These are phyloP conservation scores for Diuraphis noxia DNA, from an alignment of 1,140 invertebrate genomes.

Conservation along the genomic window DNA sequence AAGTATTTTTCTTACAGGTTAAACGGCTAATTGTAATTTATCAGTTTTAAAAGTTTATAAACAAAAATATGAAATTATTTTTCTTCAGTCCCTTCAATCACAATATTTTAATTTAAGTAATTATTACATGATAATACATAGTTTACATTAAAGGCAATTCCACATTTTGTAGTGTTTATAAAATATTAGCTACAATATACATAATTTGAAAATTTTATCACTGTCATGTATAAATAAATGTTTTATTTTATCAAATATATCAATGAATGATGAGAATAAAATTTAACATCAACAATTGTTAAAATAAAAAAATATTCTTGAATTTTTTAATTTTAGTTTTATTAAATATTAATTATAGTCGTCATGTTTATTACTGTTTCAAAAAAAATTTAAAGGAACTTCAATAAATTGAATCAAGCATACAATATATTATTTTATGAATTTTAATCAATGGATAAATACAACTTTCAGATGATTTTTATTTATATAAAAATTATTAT, in stretches of 20 bases:
- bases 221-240: neutral
- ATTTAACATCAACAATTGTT: neutral
- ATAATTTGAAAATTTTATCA: too few species aligned
- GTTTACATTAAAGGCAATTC: neutral
- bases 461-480: too few species aligned
- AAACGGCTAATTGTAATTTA: neutral
- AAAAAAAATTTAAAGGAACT: neutral
- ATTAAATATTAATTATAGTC: too few species aligned
- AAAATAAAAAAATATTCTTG: too few species aligned
- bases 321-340: too few species aligned
- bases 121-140: neutral
- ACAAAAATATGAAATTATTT: neutral
- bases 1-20: neutral
- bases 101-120: neutral
- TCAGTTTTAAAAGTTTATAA: neutral
- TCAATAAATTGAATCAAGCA: neutral
- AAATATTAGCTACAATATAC: neutral
- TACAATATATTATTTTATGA: neutral
- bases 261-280: neutral
- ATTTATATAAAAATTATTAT: neutral
- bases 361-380: too few species aligned
- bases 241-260: neutral
- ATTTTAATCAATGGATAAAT: too few species aligned
- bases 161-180: neutral
- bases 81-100: slow-evolving; percentile 21